Evolutionary conservation across 1,140 invertebrate genomes (phyloP).

Genomic region (Andrena cerasifolii): DNA sequence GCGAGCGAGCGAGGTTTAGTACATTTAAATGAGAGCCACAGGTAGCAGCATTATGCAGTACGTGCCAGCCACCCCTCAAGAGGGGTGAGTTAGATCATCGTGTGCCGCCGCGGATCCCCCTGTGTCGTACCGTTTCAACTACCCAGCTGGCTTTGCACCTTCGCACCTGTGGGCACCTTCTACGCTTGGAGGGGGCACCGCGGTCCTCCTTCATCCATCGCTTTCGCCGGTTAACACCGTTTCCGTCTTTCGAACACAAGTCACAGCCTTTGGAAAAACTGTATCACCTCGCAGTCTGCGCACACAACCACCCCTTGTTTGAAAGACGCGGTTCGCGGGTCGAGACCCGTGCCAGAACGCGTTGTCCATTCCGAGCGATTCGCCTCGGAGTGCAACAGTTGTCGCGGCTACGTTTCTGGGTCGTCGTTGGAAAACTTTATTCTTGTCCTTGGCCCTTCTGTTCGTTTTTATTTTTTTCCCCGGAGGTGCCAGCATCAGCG

Average conservation of each 20-base stretch:
- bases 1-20: slow-evolving; percentile 67
- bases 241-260: no score
- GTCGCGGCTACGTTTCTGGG: slow-evolving; percentile 40
- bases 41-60: slow-evolving; percentile 77
- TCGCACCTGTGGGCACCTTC: slow-evolving; percentile 60
- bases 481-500: no score
- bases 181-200: neutral
- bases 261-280: no score
- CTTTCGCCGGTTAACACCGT: neutral
- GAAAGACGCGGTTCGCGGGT: no score
- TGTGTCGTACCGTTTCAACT: slow-evolving; percentile 63
- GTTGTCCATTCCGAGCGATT: neutral
- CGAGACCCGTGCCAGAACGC: neutral
- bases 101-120: slow-evolving; percentile 61
- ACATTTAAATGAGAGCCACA: slow-evolving; percentile 79
- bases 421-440: slow-evolving; percentile 33
- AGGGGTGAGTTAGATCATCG: slow-evolving; percentile 75
- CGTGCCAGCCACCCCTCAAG: slow-evolving; percentile 71
- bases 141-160: slow-evolving; percentile 64
- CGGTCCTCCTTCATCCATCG: slow-evolving; percentile 4
- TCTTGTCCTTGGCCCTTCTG: neutral
- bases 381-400: slow-evolving; percentile 54
- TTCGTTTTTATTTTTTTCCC: no score
- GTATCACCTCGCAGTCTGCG: no score
- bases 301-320: no score